phyloP scores from a whole-genome alignment of 1,140 invertebrate species.

The Wasmannia auropunctata region DNA sequence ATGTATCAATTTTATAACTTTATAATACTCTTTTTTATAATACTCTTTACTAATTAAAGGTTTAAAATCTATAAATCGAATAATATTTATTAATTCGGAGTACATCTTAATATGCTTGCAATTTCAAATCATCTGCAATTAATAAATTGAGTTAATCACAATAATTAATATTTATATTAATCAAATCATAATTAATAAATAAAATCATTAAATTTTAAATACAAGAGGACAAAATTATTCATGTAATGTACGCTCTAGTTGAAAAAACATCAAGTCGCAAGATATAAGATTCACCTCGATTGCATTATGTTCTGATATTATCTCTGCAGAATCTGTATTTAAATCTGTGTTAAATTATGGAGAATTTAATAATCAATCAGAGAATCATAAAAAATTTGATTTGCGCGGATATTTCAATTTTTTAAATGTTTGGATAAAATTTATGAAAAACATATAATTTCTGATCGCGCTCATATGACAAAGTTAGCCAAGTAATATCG shows the following conservation, averaged over 20 bases:
- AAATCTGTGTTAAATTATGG: neutral
- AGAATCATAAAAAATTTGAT: neutral
- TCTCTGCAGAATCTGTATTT: neutral
- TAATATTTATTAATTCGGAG: neutral
- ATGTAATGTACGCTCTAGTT: neutral
- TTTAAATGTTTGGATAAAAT: neutral
- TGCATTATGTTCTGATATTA: neutral
- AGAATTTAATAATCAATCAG: neutral
- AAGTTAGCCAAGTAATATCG: constrained; percentile 6
- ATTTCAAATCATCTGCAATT: neutral
- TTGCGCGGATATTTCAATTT: neutral
- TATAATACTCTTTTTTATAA: neutral
- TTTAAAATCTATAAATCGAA: neutral
- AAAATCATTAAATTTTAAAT: neutral
- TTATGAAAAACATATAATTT: neutral
- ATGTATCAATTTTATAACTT: neutral
- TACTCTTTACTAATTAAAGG: neutral
- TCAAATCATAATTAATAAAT: too few relatives aligned
- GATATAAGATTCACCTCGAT: neutral
- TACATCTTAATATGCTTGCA: neutral
- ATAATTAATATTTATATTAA: too few relatives aligned
- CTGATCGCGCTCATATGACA: neutral
- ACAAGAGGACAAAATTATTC: neutral
- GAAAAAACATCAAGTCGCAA: neutral
- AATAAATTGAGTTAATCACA: too few relatives aligned